Evolutionary conservation across 1,140 invertebrate species (phyloP), one percentile per base, ranked within the genome.

Genomic region (Cydia amplana): DNA sequence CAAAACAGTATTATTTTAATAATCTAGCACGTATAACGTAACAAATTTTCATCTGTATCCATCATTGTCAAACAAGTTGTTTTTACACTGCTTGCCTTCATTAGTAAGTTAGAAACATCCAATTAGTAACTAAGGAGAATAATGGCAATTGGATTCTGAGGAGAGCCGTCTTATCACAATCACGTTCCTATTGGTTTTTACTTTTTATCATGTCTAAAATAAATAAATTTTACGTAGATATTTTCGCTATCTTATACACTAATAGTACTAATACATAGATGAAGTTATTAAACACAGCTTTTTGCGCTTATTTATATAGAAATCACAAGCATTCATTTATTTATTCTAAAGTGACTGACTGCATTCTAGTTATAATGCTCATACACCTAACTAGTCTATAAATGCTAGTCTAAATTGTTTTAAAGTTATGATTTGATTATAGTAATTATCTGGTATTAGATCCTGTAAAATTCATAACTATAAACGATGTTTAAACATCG

Each of bases 51-150:
- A 43, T 43, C 32, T 18, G 32, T 40, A 70, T 70, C 65, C 65
- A 70, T 70, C 65, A 70, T 70, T 70, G 65, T 70, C 36, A 70
- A 40, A 67, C 64, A 67, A 40, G 25, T 67, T 67, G 12, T n/a
- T 60, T 60, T 60, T 60, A 60, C 55, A 23, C 55, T 60, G 49
- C 49, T 60, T 23, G 28, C 28, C 14, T 67, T 28, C 16, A 28
- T 67, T 67, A 67, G 16, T 32, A 64, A 5, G 5, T 7, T 67
- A 32, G 25, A 32, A 67, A 67, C 14, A 43, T 70, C 65, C 65
- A 70, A 70, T 70, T 70, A 70, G 28, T 9, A 70, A n/a, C 25
- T 1, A 36, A 70, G 28, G 32, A 10, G 18, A 40, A 40, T 36
- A 70, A 67, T 23, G 10, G 20, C 20, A 2, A 28, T 67, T 25